Base-by-base conservation (phyloP, 1,140 invertebrate genomes). In the Bombus balteatus region DNA sequence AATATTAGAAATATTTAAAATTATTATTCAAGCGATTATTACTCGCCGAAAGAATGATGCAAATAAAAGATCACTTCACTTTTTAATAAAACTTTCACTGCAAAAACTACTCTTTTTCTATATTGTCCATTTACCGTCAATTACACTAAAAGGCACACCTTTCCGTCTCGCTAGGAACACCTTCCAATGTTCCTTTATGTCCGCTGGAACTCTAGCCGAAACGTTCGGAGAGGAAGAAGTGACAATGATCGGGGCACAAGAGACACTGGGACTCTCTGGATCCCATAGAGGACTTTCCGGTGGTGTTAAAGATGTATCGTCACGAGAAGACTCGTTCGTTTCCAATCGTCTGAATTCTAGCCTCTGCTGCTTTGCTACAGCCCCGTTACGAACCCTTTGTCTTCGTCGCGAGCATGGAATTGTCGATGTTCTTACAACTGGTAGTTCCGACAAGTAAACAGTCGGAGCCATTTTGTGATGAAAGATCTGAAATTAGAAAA, bases 391-490 rank as follows among this genome's bases (percentile, higher is more conserved):
- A 75, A 83, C 53, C 70, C 86, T 83, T 72, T 85, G 88, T 75
- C 89, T 87, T 73, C 88, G 88, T 13, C 86, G 90, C 12, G 86
- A 65, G 53, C 90, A 88, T 3, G 88, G 85, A 25, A 57, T 74
- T 37, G 84, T 87, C 3, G 90, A 74, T 68, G 83, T 90, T 76
- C 88, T 87, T 25, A 82, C 77, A 41, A 86, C 79, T 41, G 90
- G 86, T 25, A 93, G 70, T 39, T 93, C 93, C 18, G 91, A 41
- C 81, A 93, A 37, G 66, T 91, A 93, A 77, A 93, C 47, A 47
- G 91, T 92, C 32, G 93, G 92, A 53, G 92, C 91, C 93, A 94
- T 94, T 76, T 70, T 87, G 5, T 34, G 10, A 41, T 43, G 10
- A 39, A 32, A 22, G 25, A 76, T 41, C 83, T 86, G 72, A 2